Evolutionary conservation across 2,113 vertebrate genomes (phyloP), one percentile per base, ranked within the genome.

Genomic region (Xiphophorus couchianus): DNA sequence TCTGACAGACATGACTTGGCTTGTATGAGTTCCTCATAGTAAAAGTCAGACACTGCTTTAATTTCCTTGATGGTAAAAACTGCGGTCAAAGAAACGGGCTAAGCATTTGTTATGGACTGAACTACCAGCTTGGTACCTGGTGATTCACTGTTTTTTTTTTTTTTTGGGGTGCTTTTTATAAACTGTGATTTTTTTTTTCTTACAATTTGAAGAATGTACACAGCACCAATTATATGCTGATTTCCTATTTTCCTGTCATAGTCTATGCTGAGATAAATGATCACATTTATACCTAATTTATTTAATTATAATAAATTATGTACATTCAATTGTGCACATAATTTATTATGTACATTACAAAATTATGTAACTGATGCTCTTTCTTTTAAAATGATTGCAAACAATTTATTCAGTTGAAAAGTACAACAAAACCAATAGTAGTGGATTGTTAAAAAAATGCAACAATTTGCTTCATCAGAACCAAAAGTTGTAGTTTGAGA

Each of bases 21-120:
- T 33, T 0, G 15, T 15, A 17, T 2, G 37, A 33, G 17, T 71
- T 64, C 25, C 64, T 63, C 29, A 65, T 68, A 83, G 80, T 78
- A 66, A 80, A 71, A 69, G 51, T 5, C 37, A 27, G 17, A 28
- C 31, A 54, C 64, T 63, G 35, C 13, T 51, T 77, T 61, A 25
- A 76, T n/a, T 83, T 66, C 33, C 25, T 29, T 31, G 3, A 76
- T 66, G 35, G 58, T 77, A 42, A 73, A 35, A 71, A 61, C 66
- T 69, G 17, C 22, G 1, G 25, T 71, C 25, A 69, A 64, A 42
- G 4, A 73, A 30, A 61, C 48, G 61, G 25, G 31, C n/a, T 10
- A 51, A 62, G 39, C 66, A 33, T 64, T 39, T 75, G 58, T 79
- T 5, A 63, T 72, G 17, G 3, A 27, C 29, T 82, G 35, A 11